phyloP scores from a whole-genome alignment of 2,888 invertebrate species.

The Diarsia brunnea region DNA sequence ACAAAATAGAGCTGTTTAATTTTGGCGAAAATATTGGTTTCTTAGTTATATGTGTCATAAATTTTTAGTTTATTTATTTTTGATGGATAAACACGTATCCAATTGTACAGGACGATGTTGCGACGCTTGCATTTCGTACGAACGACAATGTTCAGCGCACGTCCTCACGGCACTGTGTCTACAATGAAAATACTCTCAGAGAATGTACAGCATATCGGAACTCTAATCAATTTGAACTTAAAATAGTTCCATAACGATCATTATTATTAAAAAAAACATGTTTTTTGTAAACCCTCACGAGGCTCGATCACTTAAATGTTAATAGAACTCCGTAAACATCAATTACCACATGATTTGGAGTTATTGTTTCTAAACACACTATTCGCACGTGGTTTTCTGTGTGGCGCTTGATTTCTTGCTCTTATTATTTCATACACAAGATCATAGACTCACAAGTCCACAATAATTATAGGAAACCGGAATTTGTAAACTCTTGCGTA shows the following conservation, averaged over 20 bases:
- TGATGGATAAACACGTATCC: slow-evolving; percentile 8
- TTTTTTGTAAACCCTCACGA: neutral
- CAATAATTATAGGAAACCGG: neutral
- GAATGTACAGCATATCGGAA: slow-evolving; percentile 44
- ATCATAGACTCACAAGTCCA: neutral
- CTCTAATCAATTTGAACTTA: slow-evolving; percentile 44
- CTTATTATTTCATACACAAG: slow-evolving; percentile 21
- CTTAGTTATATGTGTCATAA: neutral
- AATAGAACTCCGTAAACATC: neutral
- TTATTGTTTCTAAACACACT: neutral
- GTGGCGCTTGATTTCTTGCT: neutral
- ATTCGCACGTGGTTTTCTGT: neutral
- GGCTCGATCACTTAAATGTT: slow-evolving; percentile 16
- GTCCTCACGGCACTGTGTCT: slow-evolving; percentile 71
- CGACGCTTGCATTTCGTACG: slow-evolving; percentile 50
- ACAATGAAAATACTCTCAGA: slow-evolving; percentile 67
- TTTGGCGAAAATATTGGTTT: slow-evolving; percentile 2
- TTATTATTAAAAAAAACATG: slow-evolving; percentile 30
- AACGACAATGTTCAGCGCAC: slow-evolving; percentile 63
- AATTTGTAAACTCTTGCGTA: slow-evolving; percentile 17
- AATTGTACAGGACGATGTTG: slow-evolving; percentile 31
- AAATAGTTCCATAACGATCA: slow-evolving; percentile 23
- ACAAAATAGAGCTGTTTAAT: neutral
- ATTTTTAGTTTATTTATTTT: slow-evolving; percentile 8
- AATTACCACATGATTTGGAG: neutral